phyloP scores from a whole-genome alignment of 1,140 invertebrate species.

The Drosophila saltans region DNA sequence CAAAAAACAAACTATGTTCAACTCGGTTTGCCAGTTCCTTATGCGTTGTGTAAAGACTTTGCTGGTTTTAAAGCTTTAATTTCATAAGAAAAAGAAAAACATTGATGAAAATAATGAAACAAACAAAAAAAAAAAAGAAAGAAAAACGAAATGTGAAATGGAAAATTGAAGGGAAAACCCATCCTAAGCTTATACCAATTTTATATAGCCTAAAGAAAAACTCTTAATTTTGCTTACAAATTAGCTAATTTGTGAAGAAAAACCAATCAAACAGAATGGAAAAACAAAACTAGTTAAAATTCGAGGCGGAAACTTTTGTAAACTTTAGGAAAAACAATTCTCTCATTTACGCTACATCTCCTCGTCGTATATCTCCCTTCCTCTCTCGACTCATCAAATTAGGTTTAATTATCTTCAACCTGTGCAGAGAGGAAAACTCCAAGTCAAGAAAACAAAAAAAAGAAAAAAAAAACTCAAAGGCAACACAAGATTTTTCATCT shows the following conservation, averaged over 20 bases:
- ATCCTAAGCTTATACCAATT: neutral
- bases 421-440: conserved; percentile 7
- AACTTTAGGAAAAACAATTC: conserved; percentile 13
- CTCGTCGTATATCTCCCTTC: neutral
- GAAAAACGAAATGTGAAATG: conserved; percentile 3
- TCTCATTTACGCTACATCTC: neutral
- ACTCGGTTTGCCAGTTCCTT: conserved; percentile 73
- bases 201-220: conserved; percentile 28
- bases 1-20: conserved; percentile 37
- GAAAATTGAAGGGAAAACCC: neutral
- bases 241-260: conserved; percentile 54
- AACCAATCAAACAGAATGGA: conserved; percentile 37
- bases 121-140: neutral
- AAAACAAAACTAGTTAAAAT: conserved; percentile 52
- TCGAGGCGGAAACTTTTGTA: conserved; percentile 21
- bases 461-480: neutral
- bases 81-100: conserved; percentile 46
- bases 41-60: conserved; percentile 56
- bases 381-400: conserved; percentile 1
- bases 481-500: conserved; percentile 9
- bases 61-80: conserved; percentile 52
- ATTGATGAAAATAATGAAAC: neutral
- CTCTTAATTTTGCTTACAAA: conserved; percentile 35
- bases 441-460: neutral
- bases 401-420: conserved; percentile 9